These are phyloP conservation scores for Egretta garzetta DNA, from an alignment of 2,113 vertebrate species.

Conservation along the genomic window DNA sequence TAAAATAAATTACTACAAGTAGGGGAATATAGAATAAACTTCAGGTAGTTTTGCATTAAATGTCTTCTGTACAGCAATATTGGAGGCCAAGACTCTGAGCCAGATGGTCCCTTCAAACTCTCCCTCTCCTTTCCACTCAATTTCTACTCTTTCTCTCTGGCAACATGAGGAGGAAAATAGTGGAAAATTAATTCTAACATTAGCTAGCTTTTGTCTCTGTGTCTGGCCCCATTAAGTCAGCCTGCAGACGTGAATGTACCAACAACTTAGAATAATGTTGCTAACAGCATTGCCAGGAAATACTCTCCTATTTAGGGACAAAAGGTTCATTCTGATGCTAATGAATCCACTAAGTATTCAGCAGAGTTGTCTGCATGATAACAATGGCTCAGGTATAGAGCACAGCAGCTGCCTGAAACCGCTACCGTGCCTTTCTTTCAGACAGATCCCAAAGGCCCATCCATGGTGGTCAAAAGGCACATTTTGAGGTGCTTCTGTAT, in stretches of 20 bases:
- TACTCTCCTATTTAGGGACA: background rate
- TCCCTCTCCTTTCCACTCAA: background rate
- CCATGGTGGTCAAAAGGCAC: background rate
- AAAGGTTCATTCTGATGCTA: conserved; percentile 23
- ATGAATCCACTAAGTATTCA: background rate
- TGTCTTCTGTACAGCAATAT: background rate
- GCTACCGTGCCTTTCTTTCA: background rate
- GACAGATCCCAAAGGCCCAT: background rate
- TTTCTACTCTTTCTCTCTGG: conserved; percentile 1
- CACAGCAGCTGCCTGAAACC: background rate
- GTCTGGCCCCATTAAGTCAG: conserved; percentile 44
- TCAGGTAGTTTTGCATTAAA: background rate
- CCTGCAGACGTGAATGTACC: background rate
- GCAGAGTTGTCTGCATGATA: background rate
- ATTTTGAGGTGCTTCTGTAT: background rate
- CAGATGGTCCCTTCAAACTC: conserved; percentile 22
- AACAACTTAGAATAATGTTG: conserved; percentile 21
- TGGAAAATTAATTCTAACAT: conserved; percentile 46
- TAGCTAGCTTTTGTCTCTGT: conserved; percentile 29
- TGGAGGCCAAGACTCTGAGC: conserved; percentile 4
- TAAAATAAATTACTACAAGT: background rate
- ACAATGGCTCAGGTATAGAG: background rate
- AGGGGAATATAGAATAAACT: background rate
- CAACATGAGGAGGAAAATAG: background rate
- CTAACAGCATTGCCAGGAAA: conserved; percentile 17